Conservation (phyloP, 2,888 invertebrate genomes). For the Hyles lineata region DNA sequence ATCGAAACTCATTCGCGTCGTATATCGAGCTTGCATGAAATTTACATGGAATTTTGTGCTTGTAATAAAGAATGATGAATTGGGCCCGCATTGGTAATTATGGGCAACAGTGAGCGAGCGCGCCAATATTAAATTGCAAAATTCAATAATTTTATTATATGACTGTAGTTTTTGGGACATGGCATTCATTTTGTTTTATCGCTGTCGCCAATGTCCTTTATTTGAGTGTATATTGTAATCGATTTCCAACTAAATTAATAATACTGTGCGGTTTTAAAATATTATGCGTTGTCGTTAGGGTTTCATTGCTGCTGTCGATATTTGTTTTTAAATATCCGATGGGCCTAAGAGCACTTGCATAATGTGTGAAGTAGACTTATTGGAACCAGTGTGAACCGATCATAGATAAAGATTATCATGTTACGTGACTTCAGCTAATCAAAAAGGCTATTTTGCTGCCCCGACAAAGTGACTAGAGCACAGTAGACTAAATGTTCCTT, state of each 20-base stretch:
- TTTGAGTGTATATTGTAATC: neutral
- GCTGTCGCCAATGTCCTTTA: conserved; percentile 1
- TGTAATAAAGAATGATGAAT: conserved; percentile 85
- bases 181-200: conserved; percentile 27
- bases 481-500: too few relatives aligned
- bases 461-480: too few relatives aligned
- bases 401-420: too few relatives aligned
- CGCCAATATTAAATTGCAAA: conserved; percentile 76
- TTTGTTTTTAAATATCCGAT: too few relatives aligned
- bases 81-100: conserved; percentile 82
- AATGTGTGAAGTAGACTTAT: too few relatives aligned
- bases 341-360: too few relatives aligned
- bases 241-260: neutral
- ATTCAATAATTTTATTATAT: conserved; percentile 80
- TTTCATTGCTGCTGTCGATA: too few relatives aligned
- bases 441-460: too few relatives aligned
- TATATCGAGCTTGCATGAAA: conserved; percentile 74
- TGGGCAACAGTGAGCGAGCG: conserved; percentile 73
- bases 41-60: conserved; percentile 83
- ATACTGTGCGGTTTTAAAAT: neutral
- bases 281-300: too few relatives aligned
- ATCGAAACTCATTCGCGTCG: conserved; percentile 73
- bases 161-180: conserved; percentile 49
- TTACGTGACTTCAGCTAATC: too few relatives aligned
- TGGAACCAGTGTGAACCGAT: too few relatives aligned